Percentiles rank a stretch among this genome's conserved stretches.
Conservation (phyloP, 2,888 invertebrate species). For the Amblyteles armatorius region DNA sequence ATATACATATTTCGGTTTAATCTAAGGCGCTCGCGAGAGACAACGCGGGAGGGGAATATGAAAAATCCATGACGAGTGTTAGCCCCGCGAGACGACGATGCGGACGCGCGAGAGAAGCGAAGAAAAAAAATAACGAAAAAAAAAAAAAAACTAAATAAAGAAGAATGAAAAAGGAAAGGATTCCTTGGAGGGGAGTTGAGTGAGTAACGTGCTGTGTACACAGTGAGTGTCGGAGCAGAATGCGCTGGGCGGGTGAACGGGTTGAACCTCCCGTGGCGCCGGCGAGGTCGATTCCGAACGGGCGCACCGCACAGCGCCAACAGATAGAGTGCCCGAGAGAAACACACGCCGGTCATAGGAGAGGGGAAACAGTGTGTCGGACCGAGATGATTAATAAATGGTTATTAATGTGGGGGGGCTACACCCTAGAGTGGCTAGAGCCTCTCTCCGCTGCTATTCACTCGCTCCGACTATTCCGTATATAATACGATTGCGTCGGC, state of each 20-base stretch:
- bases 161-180: conserved; percentile 51
- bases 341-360: not conserved
- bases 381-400: conserved; percentile 68
- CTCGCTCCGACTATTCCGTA: conserved; percentile 21
- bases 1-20: conserved; percentile 20
- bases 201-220: conserved; percentile 48
- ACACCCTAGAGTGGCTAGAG: conserved; percentile 39
- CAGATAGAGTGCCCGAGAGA: conserved; percentile 32
- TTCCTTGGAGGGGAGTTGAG: conserved; percentile 40
- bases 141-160: not conserved
- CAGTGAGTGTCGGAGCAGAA: conserved; percentile 58
- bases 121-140: conserved; percentile 45
- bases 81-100: conserved; percentile 30
- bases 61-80: conserved; percentile 8
- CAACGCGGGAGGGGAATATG: not conserved
- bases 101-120: conserved; percentile 55
- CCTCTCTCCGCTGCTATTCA: conserved; percentile 9
- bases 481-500: conserved; percentile 49
- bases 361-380: conserved; percentile 46
- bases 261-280: conserved; percentile 68
- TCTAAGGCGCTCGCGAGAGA: conserved; percentile 7
- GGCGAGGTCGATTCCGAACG: conserved; percentile 63
- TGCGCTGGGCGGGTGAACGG: conserved; percentile 67
- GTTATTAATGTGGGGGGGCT: conserved; percentile 62
- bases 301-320: conserved; percentile 48